These are phyloP conservation scores for Tetramorium simillimum DNA, from an alignment of 1,140 invertebrate species.

Conservation along the genomic window DNA sequence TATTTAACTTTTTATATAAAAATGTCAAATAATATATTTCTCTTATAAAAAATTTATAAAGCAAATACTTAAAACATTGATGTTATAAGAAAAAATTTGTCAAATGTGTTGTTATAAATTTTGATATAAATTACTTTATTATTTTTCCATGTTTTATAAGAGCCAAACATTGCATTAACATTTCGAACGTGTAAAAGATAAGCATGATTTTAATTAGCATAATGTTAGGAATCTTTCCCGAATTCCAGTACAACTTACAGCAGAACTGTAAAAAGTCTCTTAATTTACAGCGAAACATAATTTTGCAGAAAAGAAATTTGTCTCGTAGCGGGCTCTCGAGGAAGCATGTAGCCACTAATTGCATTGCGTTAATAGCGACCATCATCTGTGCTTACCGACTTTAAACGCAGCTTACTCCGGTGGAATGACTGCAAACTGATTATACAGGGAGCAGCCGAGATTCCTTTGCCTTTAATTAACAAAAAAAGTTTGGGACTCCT, in stretches of 20 bases:
- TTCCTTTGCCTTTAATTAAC: conserved; percentile 37
- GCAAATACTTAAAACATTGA: background rate
- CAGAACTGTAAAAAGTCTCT: conserved; percentile 8
- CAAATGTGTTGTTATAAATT: background rate
- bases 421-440: conserved; percentile 47
- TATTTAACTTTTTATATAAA: background rate
- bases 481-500: conserved; percentile 14
- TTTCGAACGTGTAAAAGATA: background rate
- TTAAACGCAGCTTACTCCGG: conserved; percentile 34
- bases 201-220: background rate
- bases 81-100: background rate
- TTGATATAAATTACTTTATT: background rate
- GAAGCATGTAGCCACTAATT: conserved; percentile 64
- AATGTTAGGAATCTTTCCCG: background rate
- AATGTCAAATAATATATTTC: conserved; percentile 10
- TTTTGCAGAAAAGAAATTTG: conserved; percentile 49
- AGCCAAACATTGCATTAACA: conserved; percentile 49
- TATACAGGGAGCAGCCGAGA: conserved; percentile 33
- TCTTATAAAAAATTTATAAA: background rate
- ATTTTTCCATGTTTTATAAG: background rate
- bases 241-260: background rate
- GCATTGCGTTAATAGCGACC: conserved; percentile 64
- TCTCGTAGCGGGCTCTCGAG: conserved; percentile 31
- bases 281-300: conserved; percentile 36
- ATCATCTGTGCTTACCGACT: conserved; percentile 62